Percentiles rank a stretch among this genome's conserved stretches.
Evolutionary conservation across 2,888 invertebrate genomes (phyloP).

Genomic region (Desoria tigrina): DNA sequence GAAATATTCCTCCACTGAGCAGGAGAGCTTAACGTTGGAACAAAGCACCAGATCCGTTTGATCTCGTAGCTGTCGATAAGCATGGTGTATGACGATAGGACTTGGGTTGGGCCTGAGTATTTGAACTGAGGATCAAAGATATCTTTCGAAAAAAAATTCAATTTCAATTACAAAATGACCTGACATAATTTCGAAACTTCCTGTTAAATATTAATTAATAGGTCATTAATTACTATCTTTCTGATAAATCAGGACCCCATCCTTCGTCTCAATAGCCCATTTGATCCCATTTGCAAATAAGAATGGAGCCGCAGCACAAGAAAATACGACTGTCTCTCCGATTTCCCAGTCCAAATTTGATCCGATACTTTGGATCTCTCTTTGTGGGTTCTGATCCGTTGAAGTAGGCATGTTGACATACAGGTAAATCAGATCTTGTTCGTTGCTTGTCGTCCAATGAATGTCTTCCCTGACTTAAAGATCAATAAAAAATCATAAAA

Average conservation of each 20-base stretch:
- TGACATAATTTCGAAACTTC: too few species aligned
- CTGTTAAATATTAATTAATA: constrained; percentile 13
- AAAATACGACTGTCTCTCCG: constrained; percentile 41
- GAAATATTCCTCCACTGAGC: constrained; percentile 42
- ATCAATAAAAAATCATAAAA: neutral
- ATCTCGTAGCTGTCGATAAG: constrained; percentile 36
- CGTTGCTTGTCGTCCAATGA: constrained; percentile 27
- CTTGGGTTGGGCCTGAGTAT: constrained; percentile 37
- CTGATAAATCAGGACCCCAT: constrained; percentile 38
- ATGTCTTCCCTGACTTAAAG: constrained; percentile 41
- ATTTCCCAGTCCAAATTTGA: constrained; percentile 40
- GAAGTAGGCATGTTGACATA: constrained; percentile 33
- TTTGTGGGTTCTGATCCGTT: constrained; percentile 40
- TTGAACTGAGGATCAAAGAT: constrained; percentile 42
- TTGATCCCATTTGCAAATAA: constrained; percentile 40
- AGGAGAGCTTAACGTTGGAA: constrained; percentile 28
- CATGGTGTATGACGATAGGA: constrained; percentile 37
- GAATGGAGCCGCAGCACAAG: constrained; percentile 40
- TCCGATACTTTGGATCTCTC: constrained; percentile 37
- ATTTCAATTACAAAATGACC: neutral
- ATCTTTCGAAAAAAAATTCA: constrained; percentile 24
- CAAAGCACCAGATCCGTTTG: constrained; percentile 39
- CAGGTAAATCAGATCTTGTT: constrained; percentile 21
- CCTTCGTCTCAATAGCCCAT: constrained; percentile 41
- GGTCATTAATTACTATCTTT: constrained; percentile 34